Evolutionary conservation across 2,113 vertebrate genomes (phyloP).

Genomic region (Lagopus muta): DNA sequence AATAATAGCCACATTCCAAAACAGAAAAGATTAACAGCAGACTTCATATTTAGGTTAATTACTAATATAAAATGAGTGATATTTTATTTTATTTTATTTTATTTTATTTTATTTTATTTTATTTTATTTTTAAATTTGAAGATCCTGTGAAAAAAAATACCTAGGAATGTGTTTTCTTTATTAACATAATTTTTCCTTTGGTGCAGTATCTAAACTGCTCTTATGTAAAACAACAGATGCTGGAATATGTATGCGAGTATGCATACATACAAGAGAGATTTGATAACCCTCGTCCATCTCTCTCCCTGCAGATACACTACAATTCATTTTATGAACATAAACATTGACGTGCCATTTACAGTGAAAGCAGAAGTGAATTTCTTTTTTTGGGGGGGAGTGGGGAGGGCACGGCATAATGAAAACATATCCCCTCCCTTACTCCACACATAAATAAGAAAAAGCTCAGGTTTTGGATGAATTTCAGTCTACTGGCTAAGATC

Average conservation of each 20-base stretch:
- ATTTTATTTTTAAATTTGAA: neutral
- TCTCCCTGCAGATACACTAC: neutral
- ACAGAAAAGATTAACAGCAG: neutral
- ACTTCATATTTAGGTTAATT: neutral
- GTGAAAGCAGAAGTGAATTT: neutral
- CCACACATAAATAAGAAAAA: neutral
- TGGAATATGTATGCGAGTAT: neutral
- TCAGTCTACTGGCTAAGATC: neutral
- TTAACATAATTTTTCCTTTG: neutral
- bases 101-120: neutral
- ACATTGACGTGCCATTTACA: neutral
- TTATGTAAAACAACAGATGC: neutral
- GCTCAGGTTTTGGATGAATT: neutral
- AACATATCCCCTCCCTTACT: neutral
- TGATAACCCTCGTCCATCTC: neutral
- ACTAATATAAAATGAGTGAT: neutral
- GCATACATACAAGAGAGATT: neutral
- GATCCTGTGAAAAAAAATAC: neutral
- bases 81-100: neutral
- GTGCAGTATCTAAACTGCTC: neutral
- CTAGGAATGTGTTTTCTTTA: neutral
- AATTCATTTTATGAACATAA: neutral
- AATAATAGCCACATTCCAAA: slow-evolving; percentile 29
- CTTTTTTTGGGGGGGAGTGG: neutral
- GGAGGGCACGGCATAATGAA: neutral